Evolutionary conservation across 2,888 invertebrate genomes (phyloP).

Genomic region (Dasypogon diadema): DNA sequence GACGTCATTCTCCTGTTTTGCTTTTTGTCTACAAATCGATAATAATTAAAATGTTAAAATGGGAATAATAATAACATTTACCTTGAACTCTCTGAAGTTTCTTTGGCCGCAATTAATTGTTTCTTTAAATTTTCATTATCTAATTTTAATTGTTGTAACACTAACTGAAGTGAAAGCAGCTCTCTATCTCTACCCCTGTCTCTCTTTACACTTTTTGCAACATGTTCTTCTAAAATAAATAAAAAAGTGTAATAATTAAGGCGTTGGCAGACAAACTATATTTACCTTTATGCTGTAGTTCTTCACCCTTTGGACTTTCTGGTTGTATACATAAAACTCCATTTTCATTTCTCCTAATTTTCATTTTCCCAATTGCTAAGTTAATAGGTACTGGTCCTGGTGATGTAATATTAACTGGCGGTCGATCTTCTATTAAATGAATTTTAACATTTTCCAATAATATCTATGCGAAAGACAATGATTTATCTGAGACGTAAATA

Average conservation of each 20-base stretch:
- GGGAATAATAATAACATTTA: slow-evolving; percentile 46
- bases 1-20: slow-evolving; percentile 73
- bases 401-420: slow-evolving; percentile 82
- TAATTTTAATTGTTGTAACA: slow-evolving; percentile 70
- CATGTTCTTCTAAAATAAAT: slow-evolving; percentile 1
- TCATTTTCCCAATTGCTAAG: slow-evolving; percentile 78
- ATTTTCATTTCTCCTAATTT: slow-evolving; percentile 77
- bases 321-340: slow-evolving; percentile 83
- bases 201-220: slow-evolving; percentile 29
- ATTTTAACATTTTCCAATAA: slow-evolving; percentile 80
- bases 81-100: slow-evolving; percentile 72
- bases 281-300: background rate
- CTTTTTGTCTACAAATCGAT: slow-evolving; percentile 62
- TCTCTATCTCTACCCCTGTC: slow-evolving; percentile 69
- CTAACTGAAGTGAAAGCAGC: slow-evolving; percentile 69
- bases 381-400: slow-evolving; percentile 86
- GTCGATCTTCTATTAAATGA: slow-evolving; percentile 85
- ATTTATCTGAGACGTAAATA: too few relatives aligned
- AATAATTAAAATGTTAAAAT: background rate
- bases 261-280: background rate
- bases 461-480: slow-evolving; percentile 72
- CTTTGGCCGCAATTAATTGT: slow-evolving; percentile 72
- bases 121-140: slow-evolving; percentile 77
- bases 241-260: background rate
- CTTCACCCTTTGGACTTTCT: slow-evolving; percentile 43